These are phyloP conservation scores for Ylistrum balloti DNA, from an alignment of 1,140 invertebrate genomes.

Conservation along the genomic window DNA sequence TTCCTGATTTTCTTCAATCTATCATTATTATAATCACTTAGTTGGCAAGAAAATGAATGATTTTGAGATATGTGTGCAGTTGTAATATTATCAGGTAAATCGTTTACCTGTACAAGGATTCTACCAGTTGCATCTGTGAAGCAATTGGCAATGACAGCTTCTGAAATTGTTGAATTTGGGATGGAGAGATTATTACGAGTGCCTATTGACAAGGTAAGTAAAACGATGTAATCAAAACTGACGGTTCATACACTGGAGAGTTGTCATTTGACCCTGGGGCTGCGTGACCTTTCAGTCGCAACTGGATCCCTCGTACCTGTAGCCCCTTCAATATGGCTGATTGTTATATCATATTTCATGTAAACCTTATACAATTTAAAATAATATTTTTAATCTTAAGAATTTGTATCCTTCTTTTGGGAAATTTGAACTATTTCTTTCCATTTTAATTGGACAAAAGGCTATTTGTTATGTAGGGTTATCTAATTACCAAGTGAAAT, in stretches of 20 bases:
- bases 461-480: not conserved
- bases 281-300: not conserved
- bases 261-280: not conserved
- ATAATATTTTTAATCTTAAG: constrained; percentile 11
- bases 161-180: not conserved
- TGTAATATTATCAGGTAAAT: constrained; percentile 11
- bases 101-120: not conserved
- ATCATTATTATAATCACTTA: constrained; percentile 54
- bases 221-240: not conserved
- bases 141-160: not conserved
- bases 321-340: not conserved
- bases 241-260: not conserved
- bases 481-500: constrained; percentile 27
- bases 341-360: constrained; percentile 20
- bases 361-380: not conserved
- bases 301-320: not conserved
- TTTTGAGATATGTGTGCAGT: constrained; percentile 44
- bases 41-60: constrained; percentile 52
- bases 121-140: not conserved
- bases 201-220: constrained; percentile 15
- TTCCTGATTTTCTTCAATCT: constrained; percentile 59
- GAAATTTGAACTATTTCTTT: not conserved
- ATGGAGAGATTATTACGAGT: not conserved
- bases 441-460: not conserved
- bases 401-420: not conserved